Base-by-base conservation (phyloP, 2,888 invertebrate species). In the Hydrotaea cyrtoneurina region DNA sequence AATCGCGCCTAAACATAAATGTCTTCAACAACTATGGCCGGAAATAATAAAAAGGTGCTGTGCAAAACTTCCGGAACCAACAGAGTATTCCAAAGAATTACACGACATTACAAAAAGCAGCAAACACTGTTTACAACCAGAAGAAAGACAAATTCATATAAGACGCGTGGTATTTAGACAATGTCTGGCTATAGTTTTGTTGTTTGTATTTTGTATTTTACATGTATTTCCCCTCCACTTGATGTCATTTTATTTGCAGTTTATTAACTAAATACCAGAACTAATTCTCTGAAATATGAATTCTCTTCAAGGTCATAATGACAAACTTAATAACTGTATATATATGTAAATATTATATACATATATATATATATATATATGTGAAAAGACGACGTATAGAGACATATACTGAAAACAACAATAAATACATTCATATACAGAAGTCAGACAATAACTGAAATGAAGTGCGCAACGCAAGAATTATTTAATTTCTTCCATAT, bases 91-190 rank as follows among this genome's bases (percentile, higher is more conserved):
- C 36, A 43, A 43, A 43, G 43, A 7, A 23, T 23, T 23, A 19
- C 23, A 57, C 21, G 57, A 55, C 17, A 36, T n/a, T n/a, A n/a
- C n/a, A n/a, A n/a, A n/a, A n/a, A n/a, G n/a, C n/a, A n/a, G n/a
- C n/a, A n/a, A 19, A n/a, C n/a, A 59, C 57, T 21, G 10, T 23
- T 66, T 17, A 17, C 53, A 21, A 13, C 57, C 53, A 19, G 10
- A 17, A 21, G 8, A 57, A 57, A 19, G n/a, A n/a, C 17, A 2
- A 53, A 57, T 0, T 19, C 21, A 19, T 36, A 21, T 2, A 23
- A 77, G 77, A 69, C 77, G 77, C 69, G 69, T 77, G 77, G 66
- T 77, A 57, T 57, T 77, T 21, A 11, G 23, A 23, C 11, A 21
- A 57, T 57, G 57, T 57, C 23, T 57, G 23, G 53, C 17, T 53